A percentile compares a stretch with the other conserved stretches of the same genome.
Evolutionary conservation across 2,113 vertebrate genomes (phyloP).

Genomic region (Stictonetta naevosa): DNA sequence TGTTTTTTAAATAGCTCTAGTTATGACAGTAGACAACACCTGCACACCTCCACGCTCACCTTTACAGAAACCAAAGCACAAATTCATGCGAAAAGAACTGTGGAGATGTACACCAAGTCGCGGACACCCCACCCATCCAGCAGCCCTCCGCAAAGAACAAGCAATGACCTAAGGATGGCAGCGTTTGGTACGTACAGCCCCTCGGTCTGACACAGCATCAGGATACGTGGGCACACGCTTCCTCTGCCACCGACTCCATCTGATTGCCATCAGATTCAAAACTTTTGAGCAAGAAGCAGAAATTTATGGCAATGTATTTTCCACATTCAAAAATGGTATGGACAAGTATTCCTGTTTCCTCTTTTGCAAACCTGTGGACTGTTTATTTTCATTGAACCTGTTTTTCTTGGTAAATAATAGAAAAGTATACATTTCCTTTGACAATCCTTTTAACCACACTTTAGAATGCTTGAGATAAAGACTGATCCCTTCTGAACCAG

Average conservation of each 20-base stretch:
- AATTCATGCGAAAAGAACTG: background rate
- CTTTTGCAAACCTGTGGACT: background rate
- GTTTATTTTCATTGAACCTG: background rate
- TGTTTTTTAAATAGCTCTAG: background rate
- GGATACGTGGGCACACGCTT: rapidly evolving
- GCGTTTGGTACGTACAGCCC: background rate
- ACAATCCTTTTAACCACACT: background rate
- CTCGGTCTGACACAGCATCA: background rate
- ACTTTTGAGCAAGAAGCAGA: background rate
- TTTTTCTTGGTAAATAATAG: background rate
- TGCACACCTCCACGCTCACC: background rate
- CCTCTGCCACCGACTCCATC: background rate
- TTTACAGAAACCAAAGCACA: background rate
- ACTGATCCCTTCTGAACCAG: background rate
- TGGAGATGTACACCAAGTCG: background rate
- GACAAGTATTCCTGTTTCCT: background rate
- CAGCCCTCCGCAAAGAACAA: background rate
- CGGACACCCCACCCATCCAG: background rate
- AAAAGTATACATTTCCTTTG: background rate
- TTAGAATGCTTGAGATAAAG: background rate
- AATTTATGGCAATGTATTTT: rapidly evolving
- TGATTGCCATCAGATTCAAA: background rate
- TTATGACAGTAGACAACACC: background rate
- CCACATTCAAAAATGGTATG: background rate
- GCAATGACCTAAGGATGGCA: background rate